Evolutionary conservation across 2,113 vertebrate species (phyloP), one percentile per base, ranked within the genome.

Genomic region (Strix uralensis): DNA sequence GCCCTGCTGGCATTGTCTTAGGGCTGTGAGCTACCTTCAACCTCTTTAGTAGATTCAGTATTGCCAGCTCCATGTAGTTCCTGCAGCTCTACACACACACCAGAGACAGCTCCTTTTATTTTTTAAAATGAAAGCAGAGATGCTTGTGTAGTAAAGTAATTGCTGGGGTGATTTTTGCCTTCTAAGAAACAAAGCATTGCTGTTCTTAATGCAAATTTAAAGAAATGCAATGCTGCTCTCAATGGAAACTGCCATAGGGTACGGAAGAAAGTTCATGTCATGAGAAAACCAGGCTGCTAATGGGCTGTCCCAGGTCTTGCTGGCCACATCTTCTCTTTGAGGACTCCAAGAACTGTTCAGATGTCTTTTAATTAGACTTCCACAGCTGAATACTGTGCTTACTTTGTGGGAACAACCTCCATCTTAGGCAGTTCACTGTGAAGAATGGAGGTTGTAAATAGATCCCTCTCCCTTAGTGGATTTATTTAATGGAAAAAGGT

Each of bases 121-220:
- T 94, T 90, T 81, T 59, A 10, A 87, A 95, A 94, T 75, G 57
- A 87, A 96, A 86, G 38, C 47, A 86, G 72, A 89, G 65, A 36
- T 74, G 38, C 40, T 92, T 2, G 1, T 84, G 61, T 78, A 79
- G 59, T 89, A 52, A 88, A 90, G 49, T 92, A 89, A 75, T 87
- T 86, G n/a, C 73, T 87, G 66, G 51, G 63, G 54, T 88, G 67
- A 65, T 86, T 93, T 87, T 90, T 81, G 58, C 46, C 71, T 92
- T 92, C 82, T 93, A 88, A 88, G 82, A 95, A 93, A 88, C 66
- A 90, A 95, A 90, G 18, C 25, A 52, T 87, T 94, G 54, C 52
- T 73, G 52, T 91, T 94, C n/a, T 92, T 95, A 87, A 79, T 67
- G 87, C 61, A 95, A 94, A 96, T 89, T 87, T 82, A 88, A 93